These are phyloP conservation scores for Microcebus tavaratra DNA, from an alignment of 2,113 vertebrate genomes.

Conservation along the genomic window DNA sequence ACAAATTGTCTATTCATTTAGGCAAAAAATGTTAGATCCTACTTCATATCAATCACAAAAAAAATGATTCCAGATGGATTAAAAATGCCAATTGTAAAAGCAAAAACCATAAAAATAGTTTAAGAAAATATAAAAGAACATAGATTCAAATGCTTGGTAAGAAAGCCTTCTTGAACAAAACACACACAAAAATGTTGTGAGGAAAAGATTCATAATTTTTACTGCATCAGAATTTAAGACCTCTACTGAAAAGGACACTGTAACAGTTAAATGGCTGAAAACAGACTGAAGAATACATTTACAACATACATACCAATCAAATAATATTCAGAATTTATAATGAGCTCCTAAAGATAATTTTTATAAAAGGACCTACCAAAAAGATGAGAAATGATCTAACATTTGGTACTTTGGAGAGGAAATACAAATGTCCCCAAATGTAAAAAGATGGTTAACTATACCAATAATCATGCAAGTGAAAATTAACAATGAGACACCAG, in stretches of 20 bases:
- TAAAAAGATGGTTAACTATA: not conserved
- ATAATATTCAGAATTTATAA: not conserved
- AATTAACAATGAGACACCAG: not conserved
- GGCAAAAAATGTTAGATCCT: not conserved
- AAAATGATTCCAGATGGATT: not conserved
- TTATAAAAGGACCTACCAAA: not conserved
- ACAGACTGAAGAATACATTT: not conserved
- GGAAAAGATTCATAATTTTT: not conserved
- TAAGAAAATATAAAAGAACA: not conserved
- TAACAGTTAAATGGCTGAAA: not conserved
- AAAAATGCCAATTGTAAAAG: not conserved
- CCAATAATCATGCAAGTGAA: not conserved
- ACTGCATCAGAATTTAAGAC: not conserved
- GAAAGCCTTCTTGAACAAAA: constrained; percentile 7
- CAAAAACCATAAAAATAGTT: not conserved
- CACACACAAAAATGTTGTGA: not conserved
- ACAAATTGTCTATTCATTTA: not conserved
- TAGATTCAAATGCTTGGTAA: not conserved
- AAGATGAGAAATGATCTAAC: not conserved
- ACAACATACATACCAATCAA: not conserved
- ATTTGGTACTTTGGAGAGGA: not conserved
- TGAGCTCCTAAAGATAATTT: not conserved
- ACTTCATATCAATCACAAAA: not conserved
- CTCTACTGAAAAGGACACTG: not conserved
- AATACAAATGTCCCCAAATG: not conserved